phyloP scores from a whole-genome alignment of 1,140 invertebrate genomes.

The Camponotus floridanus region DNA sequence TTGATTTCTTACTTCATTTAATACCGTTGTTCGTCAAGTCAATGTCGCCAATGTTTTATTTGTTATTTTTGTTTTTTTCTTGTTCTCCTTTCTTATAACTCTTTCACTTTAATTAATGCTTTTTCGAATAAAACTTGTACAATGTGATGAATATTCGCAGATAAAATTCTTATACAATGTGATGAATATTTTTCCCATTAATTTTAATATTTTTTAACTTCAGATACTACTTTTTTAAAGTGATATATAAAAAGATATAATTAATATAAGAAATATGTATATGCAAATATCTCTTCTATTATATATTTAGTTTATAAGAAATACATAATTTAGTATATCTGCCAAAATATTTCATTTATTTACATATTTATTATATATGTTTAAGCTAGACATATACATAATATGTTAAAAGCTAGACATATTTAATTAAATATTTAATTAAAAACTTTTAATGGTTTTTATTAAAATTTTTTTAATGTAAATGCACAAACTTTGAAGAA shows the following conservation, averaged over 20 bases:
- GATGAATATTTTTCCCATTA: background rate
- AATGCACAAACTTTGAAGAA: background rate
- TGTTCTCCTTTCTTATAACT: background rate
- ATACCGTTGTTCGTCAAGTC: background rate
- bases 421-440: background rate
- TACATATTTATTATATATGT: background rate
- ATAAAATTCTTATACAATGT: background rate
- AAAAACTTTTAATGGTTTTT: background rate
- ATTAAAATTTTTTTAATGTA: background rate
- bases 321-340: too few species aligned
- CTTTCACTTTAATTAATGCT: slow-evolving; percentile 17
- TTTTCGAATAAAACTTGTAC: background rate
- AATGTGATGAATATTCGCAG: too few species aligned
- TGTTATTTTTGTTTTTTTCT: background rate
- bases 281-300: background rate
- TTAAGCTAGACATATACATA: background rate
- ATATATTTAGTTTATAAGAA: too few species aligned
- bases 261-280: background rate
- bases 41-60: background rate
- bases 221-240: background rate
- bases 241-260: background rate
- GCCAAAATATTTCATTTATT: background rate
- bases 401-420: background rate
- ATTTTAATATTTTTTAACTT: background rate
- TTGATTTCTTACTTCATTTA: slow-evolving; percentile 30